Conservation (phyloP, 2,797 vertebrate species). For the Enteromius trimaculatus region DNA sequence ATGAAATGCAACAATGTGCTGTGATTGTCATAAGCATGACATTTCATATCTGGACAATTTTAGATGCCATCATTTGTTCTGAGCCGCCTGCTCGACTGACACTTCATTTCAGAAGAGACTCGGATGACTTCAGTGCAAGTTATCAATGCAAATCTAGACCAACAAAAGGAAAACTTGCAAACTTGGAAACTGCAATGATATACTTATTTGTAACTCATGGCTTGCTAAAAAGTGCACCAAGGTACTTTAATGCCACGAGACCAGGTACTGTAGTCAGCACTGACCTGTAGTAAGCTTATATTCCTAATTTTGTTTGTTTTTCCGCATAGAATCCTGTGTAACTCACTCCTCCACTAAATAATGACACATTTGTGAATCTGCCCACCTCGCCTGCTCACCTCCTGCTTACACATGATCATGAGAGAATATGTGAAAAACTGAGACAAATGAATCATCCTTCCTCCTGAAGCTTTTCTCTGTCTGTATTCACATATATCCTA, state of each 20-base stretch:
- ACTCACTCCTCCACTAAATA: not conserved
- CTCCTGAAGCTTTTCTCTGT: not conserved
- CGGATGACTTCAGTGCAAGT: not conserved
- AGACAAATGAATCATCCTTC: conserved; percentile 15
- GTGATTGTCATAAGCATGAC: not conserved
- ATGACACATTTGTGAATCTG: conserved; percentile 1
- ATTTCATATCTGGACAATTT: not conserved
- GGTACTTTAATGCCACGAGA: no score
- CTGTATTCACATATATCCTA: no score
- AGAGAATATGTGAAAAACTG: not conserved
- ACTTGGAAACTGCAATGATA: no score
- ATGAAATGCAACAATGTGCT: not conserved
- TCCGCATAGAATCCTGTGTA: not conserved
- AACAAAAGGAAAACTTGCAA: not conserved
- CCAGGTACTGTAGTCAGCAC: not conserved
- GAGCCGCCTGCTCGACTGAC: not conserved
- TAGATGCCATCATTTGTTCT: not conserved
- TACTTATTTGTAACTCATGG: no score
- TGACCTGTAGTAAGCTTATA: not conserved
- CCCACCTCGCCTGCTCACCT: not conserved
- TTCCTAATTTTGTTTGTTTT: not conserved
- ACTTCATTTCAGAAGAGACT: not conserved
- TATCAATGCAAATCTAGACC: not conserved
- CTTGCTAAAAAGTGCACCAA: no score
- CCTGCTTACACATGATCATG: not conserved